Conservation (phyloP, 2,113 vertebrate genomes). For the Sylvilagus bachmani region DNA sequence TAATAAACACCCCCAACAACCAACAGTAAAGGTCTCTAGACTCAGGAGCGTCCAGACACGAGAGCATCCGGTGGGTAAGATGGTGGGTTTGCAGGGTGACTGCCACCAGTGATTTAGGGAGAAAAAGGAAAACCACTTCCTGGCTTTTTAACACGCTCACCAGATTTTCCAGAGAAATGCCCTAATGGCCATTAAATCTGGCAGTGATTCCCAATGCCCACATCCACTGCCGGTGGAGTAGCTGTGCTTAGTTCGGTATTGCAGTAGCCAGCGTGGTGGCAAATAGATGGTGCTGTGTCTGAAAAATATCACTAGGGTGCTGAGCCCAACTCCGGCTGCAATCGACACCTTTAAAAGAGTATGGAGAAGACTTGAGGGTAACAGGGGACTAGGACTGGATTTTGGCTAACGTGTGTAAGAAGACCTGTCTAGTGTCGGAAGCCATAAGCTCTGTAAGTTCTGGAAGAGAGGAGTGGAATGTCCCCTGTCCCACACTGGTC, state of each 20-base stretch:
- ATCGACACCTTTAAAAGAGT: background rate
- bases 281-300: background rate
- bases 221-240: background rate
- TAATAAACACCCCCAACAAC: constrained; percentile 77
- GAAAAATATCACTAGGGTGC: background rate
- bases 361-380: background rate
- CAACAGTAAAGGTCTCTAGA: constrained; percentile 65
- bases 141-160: constrained; percentile 30
- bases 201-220: constrained; percentile 50
- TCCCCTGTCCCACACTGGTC: too few species aligned
- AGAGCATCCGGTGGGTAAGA: constrained; percentile 74
- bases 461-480: background rate
- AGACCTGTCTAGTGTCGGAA: background rate
- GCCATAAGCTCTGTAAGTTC: background rate
- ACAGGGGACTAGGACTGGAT: too few species aligned
- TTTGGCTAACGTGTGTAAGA: background rate
- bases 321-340: background rate
- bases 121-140: background rate
- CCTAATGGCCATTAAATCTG: constrained; percentile 75
- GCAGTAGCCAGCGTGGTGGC: background rate
- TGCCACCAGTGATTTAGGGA: constrained; percentile 66
- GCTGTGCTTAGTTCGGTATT: background rate
- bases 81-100: constrained; percentile 70
- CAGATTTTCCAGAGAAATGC: constrained; percentile 75
- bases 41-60: constrained; percentile 75